A percentile compares a stretch with the other conserved stretches of the same genome.
Conservation (phyloP, 2,797 vertebrate genomes). For the Prunella strophiata region DNA sequence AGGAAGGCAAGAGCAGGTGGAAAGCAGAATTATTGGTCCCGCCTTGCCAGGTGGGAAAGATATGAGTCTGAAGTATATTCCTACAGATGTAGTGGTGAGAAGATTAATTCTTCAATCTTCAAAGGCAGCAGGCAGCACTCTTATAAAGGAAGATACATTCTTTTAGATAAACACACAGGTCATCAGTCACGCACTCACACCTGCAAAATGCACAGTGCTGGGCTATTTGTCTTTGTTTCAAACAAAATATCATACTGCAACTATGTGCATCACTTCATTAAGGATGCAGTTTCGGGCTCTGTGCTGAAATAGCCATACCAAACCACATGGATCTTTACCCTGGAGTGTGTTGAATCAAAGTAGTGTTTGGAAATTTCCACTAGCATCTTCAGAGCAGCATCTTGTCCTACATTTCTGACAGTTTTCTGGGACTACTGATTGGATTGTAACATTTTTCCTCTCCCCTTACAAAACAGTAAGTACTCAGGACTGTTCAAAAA, state of each 20-base stretch:
- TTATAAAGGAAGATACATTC: not conserved
- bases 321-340: not conserved
- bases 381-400: not conserved
- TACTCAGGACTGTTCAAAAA: not conserved
- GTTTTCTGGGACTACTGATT: not conserved
- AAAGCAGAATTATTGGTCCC: not conserved
- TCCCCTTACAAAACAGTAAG: not conserved
- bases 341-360: not conserved
- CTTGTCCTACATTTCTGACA: not conserved
- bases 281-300: not conserved
- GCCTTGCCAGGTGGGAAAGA: not conserved
- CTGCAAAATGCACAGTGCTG: not conserved
- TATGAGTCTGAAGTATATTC: not conserved
- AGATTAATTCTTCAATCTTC: not conserved
- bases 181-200: fast-evolving
- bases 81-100: not conserved
- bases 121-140: not conserved
- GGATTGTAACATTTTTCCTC: not conserved
- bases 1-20: not conserved
- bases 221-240: not conserved
- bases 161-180: not conserved
- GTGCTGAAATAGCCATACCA: not conserved
- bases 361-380: not conserved
- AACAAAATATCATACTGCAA: not conserved
- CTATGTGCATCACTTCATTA: not conserved